Percentiles rank a stretch among this genome's conserved stretches.
These are phyloP conservation scores for Chouioia cunea DNA, from an alignment of 2,888 invertebrate genomes.

Conservation along the genomic window DNA sequence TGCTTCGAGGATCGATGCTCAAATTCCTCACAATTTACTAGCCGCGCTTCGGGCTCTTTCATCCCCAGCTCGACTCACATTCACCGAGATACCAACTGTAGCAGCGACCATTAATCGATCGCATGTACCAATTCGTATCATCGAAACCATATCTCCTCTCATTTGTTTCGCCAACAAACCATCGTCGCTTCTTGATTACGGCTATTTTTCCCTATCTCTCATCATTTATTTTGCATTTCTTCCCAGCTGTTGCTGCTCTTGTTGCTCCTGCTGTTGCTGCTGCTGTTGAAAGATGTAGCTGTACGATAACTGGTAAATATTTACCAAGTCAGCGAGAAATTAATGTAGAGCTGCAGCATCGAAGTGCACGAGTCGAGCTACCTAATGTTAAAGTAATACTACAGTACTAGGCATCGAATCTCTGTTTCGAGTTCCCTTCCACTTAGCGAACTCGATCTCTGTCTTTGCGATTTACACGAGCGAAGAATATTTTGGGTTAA, in stretches of 20 bases:
- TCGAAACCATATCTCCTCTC: constrained; percentile 36
- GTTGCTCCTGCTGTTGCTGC: no score
- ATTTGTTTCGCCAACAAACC: constrained; percentile 30
- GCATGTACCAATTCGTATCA: constrained; percentile 36
- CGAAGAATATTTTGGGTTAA: constrained; percentile 62
- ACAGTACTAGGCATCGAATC: constrained; percentile 56
- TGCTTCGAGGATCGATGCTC: constrained; percentile 54
- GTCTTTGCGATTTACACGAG: constrained; percentile 55
- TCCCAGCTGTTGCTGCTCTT: constrained; percentile 28
- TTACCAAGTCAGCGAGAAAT: no score
- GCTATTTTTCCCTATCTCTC: constrained; percentile 11
- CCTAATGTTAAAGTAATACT: no score
- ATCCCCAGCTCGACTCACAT: constrained; percentile 53
- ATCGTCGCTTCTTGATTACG: constrained; percentile 34
- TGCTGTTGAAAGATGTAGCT: no score
- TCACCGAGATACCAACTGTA: constrained; percentile 52
- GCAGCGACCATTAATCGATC: constrained; percentile 49
- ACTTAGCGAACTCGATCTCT: constrained; percentile 22
- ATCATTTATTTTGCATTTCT: neutral
- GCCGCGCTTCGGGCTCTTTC: constrained; percentile 53
- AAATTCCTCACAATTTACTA: constrained; percentile 58
- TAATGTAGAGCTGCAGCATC: no score
- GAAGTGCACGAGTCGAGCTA: no score
- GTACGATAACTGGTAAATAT: no score
- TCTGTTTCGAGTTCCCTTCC: constrained; percentile 55